phyloP scores from a whole-genome alignment of 2,113 vertebrate species.

The Oxyruncus cristatus region DNA sequence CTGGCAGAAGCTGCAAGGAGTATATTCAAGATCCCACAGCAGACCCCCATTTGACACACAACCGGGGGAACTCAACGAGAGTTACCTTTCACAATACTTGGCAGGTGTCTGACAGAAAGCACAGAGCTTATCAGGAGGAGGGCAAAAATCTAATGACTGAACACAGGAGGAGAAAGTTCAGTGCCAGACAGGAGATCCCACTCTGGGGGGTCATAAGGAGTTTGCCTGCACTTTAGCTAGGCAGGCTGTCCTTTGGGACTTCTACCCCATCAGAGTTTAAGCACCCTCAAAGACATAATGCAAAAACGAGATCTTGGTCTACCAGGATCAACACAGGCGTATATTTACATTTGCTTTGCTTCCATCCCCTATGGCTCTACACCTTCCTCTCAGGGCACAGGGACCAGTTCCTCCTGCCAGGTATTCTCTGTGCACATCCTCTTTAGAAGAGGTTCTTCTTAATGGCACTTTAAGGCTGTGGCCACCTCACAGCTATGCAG shows the following conservation, averaged over 20 bases:
- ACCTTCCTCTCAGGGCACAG: background rate
- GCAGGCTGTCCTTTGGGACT: background rate
- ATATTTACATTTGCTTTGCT: background rate
- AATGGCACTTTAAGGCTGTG: fast-evolving
- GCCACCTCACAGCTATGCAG: background rate
- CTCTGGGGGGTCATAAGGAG: background rate
- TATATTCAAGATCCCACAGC: background rate
- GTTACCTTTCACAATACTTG: background rate
- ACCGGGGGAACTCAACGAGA: background rate
- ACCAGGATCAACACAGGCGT: background rate
- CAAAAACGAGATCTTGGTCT: background rate
- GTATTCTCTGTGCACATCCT: background rate
- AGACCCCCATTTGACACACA: background rate
- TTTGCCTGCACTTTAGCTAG: background rate
- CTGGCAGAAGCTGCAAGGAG: background rate
- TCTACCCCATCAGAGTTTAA: background rate
- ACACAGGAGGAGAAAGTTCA: background rate
- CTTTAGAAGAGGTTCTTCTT: background rate
- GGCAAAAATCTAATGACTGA: background rate
- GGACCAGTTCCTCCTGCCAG: background rate
- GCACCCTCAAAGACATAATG: background rate
- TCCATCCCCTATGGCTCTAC: background rate
- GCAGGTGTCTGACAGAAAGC: background rate
- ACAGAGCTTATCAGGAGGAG: background rate
- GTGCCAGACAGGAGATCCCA: background rate